Evolutionary conservation across 2,888 invertebrate genomes (phyloP).

Genomic region (Nomada ferruginata): DNA sequence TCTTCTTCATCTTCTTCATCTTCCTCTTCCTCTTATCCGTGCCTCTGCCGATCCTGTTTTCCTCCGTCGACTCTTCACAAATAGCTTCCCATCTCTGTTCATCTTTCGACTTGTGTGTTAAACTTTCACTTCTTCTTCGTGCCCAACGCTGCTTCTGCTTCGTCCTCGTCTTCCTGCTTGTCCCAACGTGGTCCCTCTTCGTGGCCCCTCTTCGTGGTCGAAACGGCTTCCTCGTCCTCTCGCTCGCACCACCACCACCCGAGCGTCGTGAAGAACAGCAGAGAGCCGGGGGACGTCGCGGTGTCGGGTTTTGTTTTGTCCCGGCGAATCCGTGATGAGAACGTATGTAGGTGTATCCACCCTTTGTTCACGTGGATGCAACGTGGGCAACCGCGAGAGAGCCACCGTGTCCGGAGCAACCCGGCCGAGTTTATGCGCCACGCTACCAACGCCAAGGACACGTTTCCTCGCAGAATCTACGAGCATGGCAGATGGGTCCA

Average conservation of each 20-base stretch:
- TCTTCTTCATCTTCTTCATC: conserved; percentile 36
- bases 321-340: conserved; percentile 62
- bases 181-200: neutral
- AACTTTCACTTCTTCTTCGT: conserved; percentile 6
- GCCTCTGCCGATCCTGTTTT: conserved; percentile 30
- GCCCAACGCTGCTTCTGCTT: neutral
- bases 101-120: neutral
- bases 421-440: conserved; percentile 52
- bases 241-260: conserved; percentile 9
- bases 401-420: conserved; percentile 54
- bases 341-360: conserved; percentile 64
- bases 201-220: conserved; percentile 1
- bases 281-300: conserved; percentile 36
- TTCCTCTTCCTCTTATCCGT: conserved; percentile 35
- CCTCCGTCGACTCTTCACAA: conserved; percentile 33
- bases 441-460: conserved; percentile 52
- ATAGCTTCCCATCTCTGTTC: neutral
- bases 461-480: conserved; percentile 49
- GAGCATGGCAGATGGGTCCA: conserved; percentile 38
- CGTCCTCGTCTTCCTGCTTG: conserved; percentile 2
- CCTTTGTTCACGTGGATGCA: conserved; percentile 63
- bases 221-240: conserved; percentile 28
- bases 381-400: conserved; percentile 59
- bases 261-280: conserved; percentile 42
- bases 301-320: conserved; percentile 60